These are phyloP conservation scores for Elegia similella DNA, from an alignment of 2,888 invertebrate species.

Conservation along the genomic window DNA sequence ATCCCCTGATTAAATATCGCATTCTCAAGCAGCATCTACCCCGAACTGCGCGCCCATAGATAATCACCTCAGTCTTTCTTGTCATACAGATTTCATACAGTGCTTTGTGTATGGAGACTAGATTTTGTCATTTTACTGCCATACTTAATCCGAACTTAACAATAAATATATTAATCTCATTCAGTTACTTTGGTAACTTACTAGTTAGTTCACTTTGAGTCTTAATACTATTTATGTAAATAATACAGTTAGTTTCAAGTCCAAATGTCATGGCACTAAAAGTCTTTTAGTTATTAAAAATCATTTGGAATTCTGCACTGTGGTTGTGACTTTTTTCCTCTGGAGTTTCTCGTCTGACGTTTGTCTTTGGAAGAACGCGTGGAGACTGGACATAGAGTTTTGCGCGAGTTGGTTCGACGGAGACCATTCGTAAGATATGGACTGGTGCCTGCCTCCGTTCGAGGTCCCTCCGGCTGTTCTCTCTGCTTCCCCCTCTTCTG, in stretches of 20 bases:
- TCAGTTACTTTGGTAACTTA: conserved; percentile 72
- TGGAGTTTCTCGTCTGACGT: conserved; percentile 74
- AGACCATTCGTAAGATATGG: conserved; percentile 89
- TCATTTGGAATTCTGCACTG: conserved; percentile 49
- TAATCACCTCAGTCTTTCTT: conserved; percentile 54
- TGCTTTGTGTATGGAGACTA: conserved; percentile 62
- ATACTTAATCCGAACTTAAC: conserved; percentile 30
- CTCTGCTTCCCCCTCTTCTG: conserved; percentile 66
- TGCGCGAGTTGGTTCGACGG: conserved; percentile 88
- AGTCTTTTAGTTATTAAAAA: conserved; percentile 36
- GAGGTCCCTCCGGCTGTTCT: conserved; percentile 78
- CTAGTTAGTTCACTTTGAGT: conserved; percentile 16
- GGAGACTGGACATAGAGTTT: conserved; percentile 89
- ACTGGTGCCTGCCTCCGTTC: conserved; percentile 82
- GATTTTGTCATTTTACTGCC: conserved; percentile 57
- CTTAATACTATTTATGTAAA: not conserved
- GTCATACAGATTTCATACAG: conserved; percentile 43
- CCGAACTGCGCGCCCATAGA: not conserved
- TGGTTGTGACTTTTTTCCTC: conserved; percentile 60
- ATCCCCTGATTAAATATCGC: not conserved
- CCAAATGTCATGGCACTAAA: conserved; percentile 66
- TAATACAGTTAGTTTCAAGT: conserved; percentile 11
- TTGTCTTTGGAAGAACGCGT: conserved; percentile 88
- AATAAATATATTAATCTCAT: conserved; percentile 56
- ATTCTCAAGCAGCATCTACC: not conserved